Conservation (phyloP, 2,888 invertebrate species). For the Apamea sordens region DNA sequence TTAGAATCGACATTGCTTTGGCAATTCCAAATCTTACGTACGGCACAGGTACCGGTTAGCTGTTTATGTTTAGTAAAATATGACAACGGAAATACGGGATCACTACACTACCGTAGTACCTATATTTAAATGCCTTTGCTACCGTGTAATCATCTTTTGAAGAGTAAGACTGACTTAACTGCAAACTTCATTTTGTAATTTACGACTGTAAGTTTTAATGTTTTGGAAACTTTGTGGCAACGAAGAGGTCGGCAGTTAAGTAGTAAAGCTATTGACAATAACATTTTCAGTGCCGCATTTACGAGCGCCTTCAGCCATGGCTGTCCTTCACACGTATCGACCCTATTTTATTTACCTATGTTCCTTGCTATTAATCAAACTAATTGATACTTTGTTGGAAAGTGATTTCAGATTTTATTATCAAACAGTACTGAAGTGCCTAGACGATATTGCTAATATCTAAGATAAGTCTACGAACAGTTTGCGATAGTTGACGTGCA, state of each 20-base stretch:
- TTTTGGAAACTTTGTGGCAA: constrained; percentile 35
- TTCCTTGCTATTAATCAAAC: constrained; percentile 54
- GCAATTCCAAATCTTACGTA: background rate
- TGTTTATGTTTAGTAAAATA: constrained; percentile 12
- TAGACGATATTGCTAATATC: background rate
- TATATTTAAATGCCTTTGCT: background rate
- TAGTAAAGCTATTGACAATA: constrained; percentile 55
- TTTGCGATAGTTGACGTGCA: background rate
- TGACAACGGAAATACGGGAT: background rate
- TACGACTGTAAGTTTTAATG: constrained; percentile 43
- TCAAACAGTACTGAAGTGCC: constrained; percentile 13
- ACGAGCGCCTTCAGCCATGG: constrained; percentile 55
- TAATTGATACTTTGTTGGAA: constrained; percentile 41
- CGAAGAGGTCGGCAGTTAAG: constrained; percentile 41
- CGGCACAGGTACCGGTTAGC: background rate
- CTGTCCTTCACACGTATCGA: constrained; percentile 65
- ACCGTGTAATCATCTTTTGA: background rate
- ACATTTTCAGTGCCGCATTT: constrained; percentile 62
- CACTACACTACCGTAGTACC: background rate
- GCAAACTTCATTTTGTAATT: constrained; percentile 42
- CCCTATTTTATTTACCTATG: constrained; percentile 59
- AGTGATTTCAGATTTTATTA: constrained; percentile 36
- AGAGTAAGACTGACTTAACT: constrained; percentile 7
- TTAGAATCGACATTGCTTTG: constrained; percentile 1
- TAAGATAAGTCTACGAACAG: constrained; percentile 15